Evolutionary conservation across 2,797 vertebrate species (phyloP).

Genomic region (Acrocephalus scirpaceus): DNA sequence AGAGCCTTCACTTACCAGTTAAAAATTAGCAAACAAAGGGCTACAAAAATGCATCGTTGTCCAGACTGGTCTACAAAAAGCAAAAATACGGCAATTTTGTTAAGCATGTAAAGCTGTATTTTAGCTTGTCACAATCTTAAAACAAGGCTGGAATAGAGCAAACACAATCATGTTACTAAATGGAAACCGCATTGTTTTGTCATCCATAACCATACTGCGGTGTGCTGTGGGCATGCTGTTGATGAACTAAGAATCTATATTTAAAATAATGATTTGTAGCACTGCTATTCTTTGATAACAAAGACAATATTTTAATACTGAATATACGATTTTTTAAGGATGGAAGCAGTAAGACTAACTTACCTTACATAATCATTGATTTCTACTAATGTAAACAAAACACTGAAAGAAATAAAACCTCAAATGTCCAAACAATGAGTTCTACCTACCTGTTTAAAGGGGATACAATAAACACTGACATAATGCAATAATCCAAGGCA

Average conservation of each 20-base stretch:
- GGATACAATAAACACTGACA: neutral
- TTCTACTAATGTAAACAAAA: neutral
- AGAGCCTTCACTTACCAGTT: neutral
- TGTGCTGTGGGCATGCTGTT: neutral
- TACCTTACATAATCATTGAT: neutral
- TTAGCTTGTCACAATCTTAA: neutral
- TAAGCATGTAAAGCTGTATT: neutral
- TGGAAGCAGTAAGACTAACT: neutral
- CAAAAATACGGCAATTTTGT: neutral
- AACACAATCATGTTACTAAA: neutral
- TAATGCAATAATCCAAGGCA: neutral
- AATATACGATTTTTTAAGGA: neutral
- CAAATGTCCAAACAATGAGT: neutral
- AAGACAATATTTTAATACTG: neutral
- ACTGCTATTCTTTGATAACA: neutral
- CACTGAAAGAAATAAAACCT: neutral
- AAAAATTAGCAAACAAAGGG: neutral
- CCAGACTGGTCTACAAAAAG: neutral
- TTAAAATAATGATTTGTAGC: neutral
- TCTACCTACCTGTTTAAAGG: neutral
- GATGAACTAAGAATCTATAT: neutral
- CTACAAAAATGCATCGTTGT: neutral
- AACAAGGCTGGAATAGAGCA: neutral
- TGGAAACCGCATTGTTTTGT: neutral
- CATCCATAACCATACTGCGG: neutral